Percentiles rank a stretch among this genome's conserved stretches.
Evolutionary conservation across 2,113 vertebrate genomes (phyloP).

Genomic region (Calyptommatus sinebrachiatus): DNA sequence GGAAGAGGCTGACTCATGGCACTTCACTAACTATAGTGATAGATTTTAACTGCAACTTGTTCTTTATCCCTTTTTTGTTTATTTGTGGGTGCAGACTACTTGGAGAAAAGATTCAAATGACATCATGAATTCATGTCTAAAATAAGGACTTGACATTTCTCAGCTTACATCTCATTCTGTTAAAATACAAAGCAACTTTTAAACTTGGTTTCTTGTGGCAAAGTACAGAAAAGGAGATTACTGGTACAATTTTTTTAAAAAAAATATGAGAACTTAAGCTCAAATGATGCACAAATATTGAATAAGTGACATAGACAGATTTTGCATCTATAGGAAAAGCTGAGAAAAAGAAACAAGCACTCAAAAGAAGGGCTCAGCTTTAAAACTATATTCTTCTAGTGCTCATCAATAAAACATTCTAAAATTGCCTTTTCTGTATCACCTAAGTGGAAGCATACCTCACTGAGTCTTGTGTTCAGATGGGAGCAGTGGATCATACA

Average conservation of each 20-base stretch:
- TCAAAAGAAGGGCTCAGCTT: background rate
- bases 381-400: background rate
- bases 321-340: background rate
- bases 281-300: background rate
- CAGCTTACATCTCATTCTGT: background rate
- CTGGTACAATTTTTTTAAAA: background rate
- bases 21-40: too few relatives aligned
- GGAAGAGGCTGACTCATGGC: too few relatives aligned
- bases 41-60: too few relatives aligned
- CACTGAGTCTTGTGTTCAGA: background rate
- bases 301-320: background rate
- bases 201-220: background rate
- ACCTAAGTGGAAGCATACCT: background rate
- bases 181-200: background rate
- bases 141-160: background rate
- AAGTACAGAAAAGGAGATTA: background rate
- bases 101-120: background rate
- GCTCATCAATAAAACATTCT: slow-evolving; percentile 26
- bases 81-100: background rate
- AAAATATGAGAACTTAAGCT: background rate
- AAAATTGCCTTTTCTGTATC: slow-evolving; percentile 19
- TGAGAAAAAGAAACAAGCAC: background rate
- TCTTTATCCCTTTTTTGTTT: background rate
- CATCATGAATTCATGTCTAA: background rate
- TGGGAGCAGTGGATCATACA: background rate